These are phyloP conservation scores for Staurois parvus DNA, from an alignment of 2,797 vertebrate genomes.

Conservation along the genomic window DNA sequence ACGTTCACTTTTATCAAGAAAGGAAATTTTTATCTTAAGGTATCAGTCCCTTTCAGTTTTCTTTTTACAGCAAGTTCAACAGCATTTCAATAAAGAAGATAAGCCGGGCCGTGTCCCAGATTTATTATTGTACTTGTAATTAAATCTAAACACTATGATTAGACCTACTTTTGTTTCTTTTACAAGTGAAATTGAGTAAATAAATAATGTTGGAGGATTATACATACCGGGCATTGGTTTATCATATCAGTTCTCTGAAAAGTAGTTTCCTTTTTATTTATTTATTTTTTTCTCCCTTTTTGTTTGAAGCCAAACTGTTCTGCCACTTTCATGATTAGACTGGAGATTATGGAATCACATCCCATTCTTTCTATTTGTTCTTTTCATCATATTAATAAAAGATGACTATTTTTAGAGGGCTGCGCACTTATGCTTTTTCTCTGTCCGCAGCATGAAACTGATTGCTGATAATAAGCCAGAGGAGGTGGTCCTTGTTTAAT, in stretches of 20 bases:
- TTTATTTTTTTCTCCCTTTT: neutral
- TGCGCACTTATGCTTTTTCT: constrained; percentile 67
- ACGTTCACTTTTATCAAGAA: too few species aligned
- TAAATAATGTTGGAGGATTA: constrained; percentile 4
- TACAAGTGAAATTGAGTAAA: constrained; percentile 20
- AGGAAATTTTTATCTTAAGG: too few species aligned
- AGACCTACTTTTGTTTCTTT: constrained; percentile 22
- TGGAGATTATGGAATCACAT: constrained; percentile 68
- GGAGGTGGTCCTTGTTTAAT: constrained; percentile 66
- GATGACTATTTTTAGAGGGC: constrained; percentile 76
- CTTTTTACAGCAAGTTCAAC: neutral
- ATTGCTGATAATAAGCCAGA: constrained; percentile 71
- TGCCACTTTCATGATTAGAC: constrained; percentile 68
- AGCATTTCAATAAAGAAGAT: neutral
- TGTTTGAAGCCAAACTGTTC: constrained; percentile 50
- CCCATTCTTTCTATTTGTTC: constrained; percentile 49
- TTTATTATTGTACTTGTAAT: constrained; percentile 27
- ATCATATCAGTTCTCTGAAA: neutral
- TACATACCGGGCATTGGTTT: constrained; percentile 19
- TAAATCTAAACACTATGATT: constrained; percentile 29
- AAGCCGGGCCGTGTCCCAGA: neutral
- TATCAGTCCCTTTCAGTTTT: too few species aligned
- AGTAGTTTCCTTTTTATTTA: neutral
- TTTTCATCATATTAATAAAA: constrained; percentile 74
- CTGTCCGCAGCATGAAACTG: constrained; percentile 71